These are phyloP conservation scores for Nycticryphes semicollaris DNA, from an alignment of 2,113 vertebrate species.

Conservation along the genomic window DNA sequence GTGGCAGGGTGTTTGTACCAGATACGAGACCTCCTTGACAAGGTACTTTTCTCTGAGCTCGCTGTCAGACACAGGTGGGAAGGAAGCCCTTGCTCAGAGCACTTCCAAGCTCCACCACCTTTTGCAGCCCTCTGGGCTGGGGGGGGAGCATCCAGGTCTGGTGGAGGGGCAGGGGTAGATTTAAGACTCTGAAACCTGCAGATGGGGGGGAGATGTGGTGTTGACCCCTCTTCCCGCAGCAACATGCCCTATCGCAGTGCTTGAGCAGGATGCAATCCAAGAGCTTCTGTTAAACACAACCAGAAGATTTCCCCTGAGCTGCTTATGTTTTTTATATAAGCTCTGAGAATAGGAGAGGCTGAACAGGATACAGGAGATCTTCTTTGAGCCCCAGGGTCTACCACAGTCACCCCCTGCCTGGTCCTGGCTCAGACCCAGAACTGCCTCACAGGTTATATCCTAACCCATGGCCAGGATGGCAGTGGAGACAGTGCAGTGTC, in stretches of 20 bases:
- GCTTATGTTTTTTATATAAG: not conserved
- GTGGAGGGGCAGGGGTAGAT: too few species aligned
- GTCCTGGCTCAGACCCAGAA: not conserved
- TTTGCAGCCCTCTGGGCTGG: not conserved
- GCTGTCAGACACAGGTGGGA: not conserved
- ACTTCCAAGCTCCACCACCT: not conserved
- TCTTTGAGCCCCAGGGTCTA: not conserved
- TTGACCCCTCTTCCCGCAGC: not conserved
- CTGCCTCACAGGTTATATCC: not conserved
- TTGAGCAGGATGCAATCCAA: not conserved
- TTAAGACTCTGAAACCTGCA: not conserved
- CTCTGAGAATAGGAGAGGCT: not conserved
- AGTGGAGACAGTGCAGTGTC: not conserved
- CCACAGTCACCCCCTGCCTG: not conserved
- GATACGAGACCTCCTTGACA: not conserved
- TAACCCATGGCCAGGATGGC: not conserved
- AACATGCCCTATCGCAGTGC: not conserved
- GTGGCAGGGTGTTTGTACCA: fast-evolving
- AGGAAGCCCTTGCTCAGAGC: not conserved
- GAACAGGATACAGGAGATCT: not conserved
- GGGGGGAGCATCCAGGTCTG: not conserved
- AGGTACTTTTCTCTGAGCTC: not conserved
- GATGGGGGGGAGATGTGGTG: not conserved
- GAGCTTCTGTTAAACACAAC: not conserved
- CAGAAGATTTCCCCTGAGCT: not conserved